A percentile compares a stretch with the other conserved stretches of the same genome.
Conservation (phyloP, 64 coral and sea anemone genomes). For the Dendronephthya gigantea region DNA sequence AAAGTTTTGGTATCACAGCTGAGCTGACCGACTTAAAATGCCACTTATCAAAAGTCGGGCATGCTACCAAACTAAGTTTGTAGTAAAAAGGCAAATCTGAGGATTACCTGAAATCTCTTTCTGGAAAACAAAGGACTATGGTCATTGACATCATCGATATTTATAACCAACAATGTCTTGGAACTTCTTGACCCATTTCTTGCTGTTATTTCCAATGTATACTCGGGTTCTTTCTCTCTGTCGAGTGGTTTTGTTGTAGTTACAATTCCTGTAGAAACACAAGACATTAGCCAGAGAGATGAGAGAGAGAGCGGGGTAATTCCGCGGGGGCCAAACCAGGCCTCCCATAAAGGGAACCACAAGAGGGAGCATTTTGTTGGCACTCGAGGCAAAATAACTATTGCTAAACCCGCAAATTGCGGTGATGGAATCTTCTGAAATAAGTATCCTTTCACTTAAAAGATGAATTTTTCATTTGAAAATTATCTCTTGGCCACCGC, state of each 20-base stretch:
- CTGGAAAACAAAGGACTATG: conserved; percentile 55
- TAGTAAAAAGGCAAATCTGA: no score
- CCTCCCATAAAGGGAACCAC: no score
- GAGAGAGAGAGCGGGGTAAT: not conserved
- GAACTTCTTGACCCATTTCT: conserved; percentile 41
- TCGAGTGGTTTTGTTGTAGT: conserved; percentile 55
- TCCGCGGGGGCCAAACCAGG: no score
- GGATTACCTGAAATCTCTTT: conserved; percentile 50
- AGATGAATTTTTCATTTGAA: not conserved
- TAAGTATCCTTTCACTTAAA: not conserved
- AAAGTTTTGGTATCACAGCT: no score
- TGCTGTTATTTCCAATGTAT: conserved; percentile 61
- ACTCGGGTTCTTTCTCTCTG: conserved; percentile 38
- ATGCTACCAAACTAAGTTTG: no score
- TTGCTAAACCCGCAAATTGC: not conserved
- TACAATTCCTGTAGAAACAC: conserved; percentile 41
- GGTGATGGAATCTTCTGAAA: not conserved
- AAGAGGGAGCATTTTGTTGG: no score
- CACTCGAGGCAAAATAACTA: not conserved
- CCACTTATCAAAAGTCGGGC: no score
- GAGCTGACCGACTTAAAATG: no score
- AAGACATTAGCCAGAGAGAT: not conserved
- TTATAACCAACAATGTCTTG: conserved; percentile 63
- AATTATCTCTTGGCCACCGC: not conserved
- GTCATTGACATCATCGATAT: conserved; percentile 83